Evolutionary conservation across 2,888 invertebrate species (phyloP).

Genomic region (Seira musarum): DNA sequence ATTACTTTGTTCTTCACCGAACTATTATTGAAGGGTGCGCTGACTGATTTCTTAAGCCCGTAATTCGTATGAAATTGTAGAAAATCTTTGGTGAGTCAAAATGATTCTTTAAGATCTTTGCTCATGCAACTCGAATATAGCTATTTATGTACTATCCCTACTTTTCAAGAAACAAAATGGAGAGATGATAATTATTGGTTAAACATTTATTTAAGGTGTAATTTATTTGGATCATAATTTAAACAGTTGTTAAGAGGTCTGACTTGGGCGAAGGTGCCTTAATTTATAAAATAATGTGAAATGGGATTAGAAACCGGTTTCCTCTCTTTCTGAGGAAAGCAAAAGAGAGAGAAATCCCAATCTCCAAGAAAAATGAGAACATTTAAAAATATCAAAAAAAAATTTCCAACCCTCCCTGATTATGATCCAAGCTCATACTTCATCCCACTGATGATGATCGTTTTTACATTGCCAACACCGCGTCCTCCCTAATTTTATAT

Average conservation of each 20-base stretch:
- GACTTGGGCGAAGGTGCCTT: slow-evolving; percentile 68
- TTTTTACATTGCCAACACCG: neutral
- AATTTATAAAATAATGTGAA: slow-evolving; percentile 70
- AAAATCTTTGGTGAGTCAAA: too few species aligned
- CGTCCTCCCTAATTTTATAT: too few species aligned
- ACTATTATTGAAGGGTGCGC: too few species aligned
- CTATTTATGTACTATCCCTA: too few species aligned
- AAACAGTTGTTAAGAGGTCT: slow-evolving; percentile 70
- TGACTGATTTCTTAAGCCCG: too few species aligned
- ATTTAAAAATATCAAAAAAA: neutral
- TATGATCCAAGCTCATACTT: too few species aligned
- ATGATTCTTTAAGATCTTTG: too few species aligned
- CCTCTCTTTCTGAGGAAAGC: slow-evolving; percentile 14
- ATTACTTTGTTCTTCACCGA: too few species aligned
- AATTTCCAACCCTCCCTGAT: too few species aligned
- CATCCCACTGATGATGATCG: neutral
- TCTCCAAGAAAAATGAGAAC: neutral
- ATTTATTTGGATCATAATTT: slow-evolving; percentile 70
- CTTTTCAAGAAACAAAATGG: slow-evolving; percentile 31
- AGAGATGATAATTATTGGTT: slow-evolving; percentile 69
- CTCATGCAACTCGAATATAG: too few species aligned
- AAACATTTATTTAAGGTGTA: slow-evolving; percentile 70
- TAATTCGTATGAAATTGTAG: too few species aligned
- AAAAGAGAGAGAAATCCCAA: neutral
- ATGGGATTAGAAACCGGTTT: slow-evolving; percentile 69